Evolutionary conservation across 2,888 invertebrate species (phyloP), one percentile per base, ranked within the genome.

Genomic region (Serrognathus titanus): DNA sequence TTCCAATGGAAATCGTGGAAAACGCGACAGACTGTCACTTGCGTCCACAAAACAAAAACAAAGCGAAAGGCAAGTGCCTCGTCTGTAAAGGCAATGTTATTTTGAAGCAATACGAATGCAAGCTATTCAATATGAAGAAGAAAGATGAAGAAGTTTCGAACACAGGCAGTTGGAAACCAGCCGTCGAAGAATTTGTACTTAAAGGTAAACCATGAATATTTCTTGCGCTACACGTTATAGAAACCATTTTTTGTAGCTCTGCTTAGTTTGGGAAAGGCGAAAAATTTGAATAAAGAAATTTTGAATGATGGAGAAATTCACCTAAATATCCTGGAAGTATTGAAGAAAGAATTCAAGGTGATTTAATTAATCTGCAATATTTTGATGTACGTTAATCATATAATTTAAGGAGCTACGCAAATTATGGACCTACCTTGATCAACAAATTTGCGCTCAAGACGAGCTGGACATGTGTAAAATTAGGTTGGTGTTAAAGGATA

Each of bases 401-500:
- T 9, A 47, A 20, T 77, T 24, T 52, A 54, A 74, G 73, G 76
- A 75, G 63, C 58, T 76, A 46, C 65, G 78, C 45, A 74, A 71
- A 60, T 62, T 77, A 36, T 79, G 78, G 78, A 77, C 75, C n/a
- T 69, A 69, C 49, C 61, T 78, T 36, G 71, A 76, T 57, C 71
- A 71, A 55, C 74, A 75, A 63, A 72, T 79, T 40, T 80, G 85
- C 53, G 85, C 86, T 0, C 80, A 83, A 56, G 90, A 91, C 74
- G 90, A 91, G 75, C 71, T 90, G 45, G 82, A 83, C 66, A 89
- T 90, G 84, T 87, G 87, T 39, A 87, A 85, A 68, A 81, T 83
- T 61, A 77, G 88, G 51, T 70, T 86, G 52, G 72, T 82, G 49
- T 66, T 84, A 1, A 80, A 79, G 62, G 82, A 82, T 58, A 72